phyloP scores from a whole-genome alignment of 2,113 vertebrate species.

The Tupaia tana region DNA sequence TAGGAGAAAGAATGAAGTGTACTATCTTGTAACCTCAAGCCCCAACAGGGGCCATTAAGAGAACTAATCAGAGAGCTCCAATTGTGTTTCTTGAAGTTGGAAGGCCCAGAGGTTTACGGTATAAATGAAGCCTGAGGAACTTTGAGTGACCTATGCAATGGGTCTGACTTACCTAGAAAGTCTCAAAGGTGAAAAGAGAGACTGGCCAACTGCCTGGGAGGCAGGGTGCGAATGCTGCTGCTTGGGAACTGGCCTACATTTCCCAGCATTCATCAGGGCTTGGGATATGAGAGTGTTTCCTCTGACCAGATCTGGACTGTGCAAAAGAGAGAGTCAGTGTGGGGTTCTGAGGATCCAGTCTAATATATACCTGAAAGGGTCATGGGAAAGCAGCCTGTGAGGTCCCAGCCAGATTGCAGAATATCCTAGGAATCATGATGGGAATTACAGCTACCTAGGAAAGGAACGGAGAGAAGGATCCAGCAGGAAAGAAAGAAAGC shows the following conservation, averaged over 20 bases:
- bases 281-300: background rate
- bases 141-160: background rate
- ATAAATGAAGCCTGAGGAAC: background rate
- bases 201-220: rapidly evolving
- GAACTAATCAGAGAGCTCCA: background rate
- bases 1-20: background rate
- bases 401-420: background rate
- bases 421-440: background rate
- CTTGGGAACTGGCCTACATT: background rate
- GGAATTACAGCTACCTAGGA: background rate
- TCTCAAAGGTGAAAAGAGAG: background rate
- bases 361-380: background rate
- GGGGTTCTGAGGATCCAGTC: background rate
- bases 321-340: background rate
- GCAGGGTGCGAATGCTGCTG: background rate
- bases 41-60: background rate
- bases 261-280: background rate
- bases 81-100: background rate
- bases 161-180: background rate
- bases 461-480: background rate
- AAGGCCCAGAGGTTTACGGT: background rate
- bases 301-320: background rate
- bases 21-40: background rate
- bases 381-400: background rate
- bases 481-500: background rate